Evolutionary conservation across 2,797 vertebrate genomes (phyloP), one percentile per base, ranked within the genome.

Genomic region (Sebastes diploproa): DNA sequence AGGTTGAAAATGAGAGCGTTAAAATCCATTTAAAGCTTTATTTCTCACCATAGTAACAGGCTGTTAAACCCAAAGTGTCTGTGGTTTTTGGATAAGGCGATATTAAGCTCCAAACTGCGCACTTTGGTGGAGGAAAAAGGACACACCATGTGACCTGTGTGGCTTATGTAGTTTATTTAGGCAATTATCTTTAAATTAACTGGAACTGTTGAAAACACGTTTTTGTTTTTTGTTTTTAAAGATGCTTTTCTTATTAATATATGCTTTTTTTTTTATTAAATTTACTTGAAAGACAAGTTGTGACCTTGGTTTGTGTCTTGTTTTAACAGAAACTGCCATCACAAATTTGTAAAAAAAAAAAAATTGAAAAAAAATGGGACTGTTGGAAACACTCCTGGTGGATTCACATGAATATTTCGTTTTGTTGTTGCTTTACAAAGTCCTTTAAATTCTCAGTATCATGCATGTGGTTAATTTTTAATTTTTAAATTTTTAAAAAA

Each of bases 1-100:
- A 77, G 78, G 72, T 42, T 76, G 13, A 60, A 54, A 67, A 77
- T 66, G 72, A 66, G 62, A 16, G 61, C 46, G 62, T 75, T 75
- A 58, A 80, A 74, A 55, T 70, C 71, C 23, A 61, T 86, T 82
- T 73, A 68, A 77, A 81, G 59, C 52, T 62, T 60, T 52, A 56
- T 64, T 77, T 80, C 69, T 76, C 64, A 46, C 58, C 58, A 36
- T 16, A n/a, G 27, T 18, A 46, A 46, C 42, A 16, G 80, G 55
- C 66, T 60, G 30, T 63, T 55, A 55, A 74, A 73, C 62, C 62
- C 58, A 59, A 55, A 32, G 83, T 77, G 84, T 76, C 56, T 78
- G 80, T 64, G 77, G 72, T 52, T 66, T 59, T 72, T 58, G 52
- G 29, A 54, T 25, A 71, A 60, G 61, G 73, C 46, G 23, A 72